These are phyloP conservation scores for Chaetorhynchus papuensis DNA, from an alignment of 2,113 vertebrate species.

Conservation along the genomic window DNA sequence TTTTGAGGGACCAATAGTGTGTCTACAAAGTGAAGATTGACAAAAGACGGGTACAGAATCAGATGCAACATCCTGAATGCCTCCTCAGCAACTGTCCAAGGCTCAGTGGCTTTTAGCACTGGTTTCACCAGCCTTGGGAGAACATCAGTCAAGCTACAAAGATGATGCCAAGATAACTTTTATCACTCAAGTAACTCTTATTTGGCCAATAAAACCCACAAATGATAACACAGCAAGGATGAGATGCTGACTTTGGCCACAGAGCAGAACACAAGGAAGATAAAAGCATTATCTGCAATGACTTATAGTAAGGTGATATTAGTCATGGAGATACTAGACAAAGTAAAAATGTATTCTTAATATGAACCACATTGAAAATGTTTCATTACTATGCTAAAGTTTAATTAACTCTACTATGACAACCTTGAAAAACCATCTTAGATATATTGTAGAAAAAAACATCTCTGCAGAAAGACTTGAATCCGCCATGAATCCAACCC, in stretches of 20 bases:
- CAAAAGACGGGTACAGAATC: neutral
- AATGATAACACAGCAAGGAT: neutral
- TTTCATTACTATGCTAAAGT: neutral
- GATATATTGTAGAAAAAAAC: neutral
- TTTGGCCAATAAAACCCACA: neutral
- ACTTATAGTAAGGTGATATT: neutral
- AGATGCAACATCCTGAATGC: neutral
- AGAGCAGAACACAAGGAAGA: neutral
- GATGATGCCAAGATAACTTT: neutral
- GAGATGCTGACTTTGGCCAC: neutral
- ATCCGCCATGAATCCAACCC: neutral
- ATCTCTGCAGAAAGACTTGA: neutral
- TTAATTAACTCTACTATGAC: neutral
- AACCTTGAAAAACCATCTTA: neutral
- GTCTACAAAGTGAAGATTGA: neutral
- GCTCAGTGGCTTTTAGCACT: neutral
- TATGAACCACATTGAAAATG: neutral
- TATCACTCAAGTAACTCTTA: neutral
- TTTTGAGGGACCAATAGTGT: neutral
- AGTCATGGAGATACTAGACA: neutral
- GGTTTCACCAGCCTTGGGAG: neutral
- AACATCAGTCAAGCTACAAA: neutral
- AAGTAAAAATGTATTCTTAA: neutral
- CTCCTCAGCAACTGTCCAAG: neutral
- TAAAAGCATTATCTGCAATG: neutral